A percentile compares a stretch with the other conserved stretches of the same genome.
phyloP scores from a whole-genome alignment of 2,113 vertebrate genomes.

The Poeciliopsis turrubarensis region DNA sequence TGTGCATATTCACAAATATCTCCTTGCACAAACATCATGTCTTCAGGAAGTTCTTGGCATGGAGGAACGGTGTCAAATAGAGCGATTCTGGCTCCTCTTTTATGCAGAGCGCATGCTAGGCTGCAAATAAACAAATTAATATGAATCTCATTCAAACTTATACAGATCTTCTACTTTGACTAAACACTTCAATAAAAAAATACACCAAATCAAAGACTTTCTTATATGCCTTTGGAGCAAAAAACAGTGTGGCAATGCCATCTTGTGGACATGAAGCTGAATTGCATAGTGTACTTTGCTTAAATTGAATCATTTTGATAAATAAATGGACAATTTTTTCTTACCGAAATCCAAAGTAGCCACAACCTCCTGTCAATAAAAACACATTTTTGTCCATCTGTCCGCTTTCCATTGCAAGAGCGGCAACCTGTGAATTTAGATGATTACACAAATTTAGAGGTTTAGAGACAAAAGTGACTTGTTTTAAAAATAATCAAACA shows the following conservation, averaged over 20 bases:
- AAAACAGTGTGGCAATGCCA: slow-evolving; percentile 13
- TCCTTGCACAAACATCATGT: slow-evolving; percentile 83
- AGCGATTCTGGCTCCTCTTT: slow-evolving; percentile 80
- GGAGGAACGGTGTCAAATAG: slow-evolving; percentile 87
- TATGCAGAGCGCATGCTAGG: slow-evolving; percentile 83
- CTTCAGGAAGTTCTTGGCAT: slow-evolving; percentile 74
- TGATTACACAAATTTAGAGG: neutral
- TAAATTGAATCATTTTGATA: neutral
- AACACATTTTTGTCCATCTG: slow-evolving; percentile 55
- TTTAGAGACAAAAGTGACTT: neutral
- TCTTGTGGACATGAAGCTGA: slow-evolving; percentile 14
- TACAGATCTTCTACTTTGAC: neutral
- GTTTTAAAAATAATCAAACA: too few relatives aligned
- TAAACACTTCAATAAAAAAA: neutral
- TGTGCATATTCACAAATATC: slow-evolving; percentile 82
- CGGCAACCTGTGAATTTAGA: slow-evolving; percentile 26
- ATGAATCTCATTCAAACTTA: neutral
- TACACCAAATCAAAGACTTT: neutral
- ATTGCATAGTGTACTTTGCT: neutral
- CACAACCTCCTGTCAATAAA: slow-evolving; percentile 90
- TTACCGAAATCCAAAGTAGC: slow-evolving; percentile 94
- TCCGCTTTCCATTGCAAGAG: slow-evolving; percentile 54
- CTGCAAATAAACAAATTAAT: slow-evolving; percentile 70
- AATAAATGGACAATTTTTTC: slow-evolving; percentile 34
- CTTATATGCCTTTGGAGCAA: neutral